Evolutionary conservation across 2,888 invertebrate genomes (phyloP), one percentile per base, ranked within the genome.

Genomic region (Quadriops clusia): DNA sequence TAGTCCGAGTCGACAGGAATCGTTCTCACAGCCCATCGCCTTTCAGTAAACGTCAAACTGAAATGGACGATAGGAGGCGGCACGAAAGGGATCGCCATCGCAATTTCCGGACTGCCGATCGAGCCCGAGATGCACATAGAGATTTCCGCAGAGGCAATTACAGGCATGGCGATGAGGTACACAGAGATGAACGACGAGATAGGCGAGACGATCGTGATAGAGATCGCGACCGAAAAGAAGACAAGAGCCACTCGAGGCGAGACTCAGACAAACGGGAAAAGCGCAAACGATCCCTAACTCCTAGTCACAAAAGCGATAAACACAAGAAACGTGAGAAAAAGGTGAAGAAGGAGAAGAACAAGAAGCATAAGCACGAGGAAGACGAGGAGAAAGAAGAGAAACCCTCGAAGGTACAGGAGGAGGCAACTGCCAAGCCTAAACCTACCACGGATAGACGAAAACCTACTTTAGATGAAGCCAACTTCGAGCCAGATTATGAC

Each of bases 401-500:
- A 8, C 13, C 13, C 8, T 25, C 26, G n/a, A 31, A 36, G 39
- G 53, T 51, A 28, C 59, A 50, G 46, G 37, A 55, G 49, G 20
- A 37, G 26, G 17, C 27, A 29, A 27, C 16, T 9, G 12, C 24
- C 3, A 46, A 42, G 22, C 35, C 42, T 5, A 44, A 37, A 33
- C 34, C 46, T 6, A 37, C 47, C 0, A 50, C 53, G 12, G 51
- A 52, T 37, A 45, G 74, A 39, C 75, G 79, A 43, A 76, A 78
- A 46, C 70, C 76, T 5, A 70, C 72, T 4, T 57, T 80, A 22
- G 79, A 81, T 44, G 82, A 82, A 57, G 71, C 78, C 0, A 75
- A 67, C 48, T 80, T 80, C 49, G 80, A 77, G 47, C 80, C 79
- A 0, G 80, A 81, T 51, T 80, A 81, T 53, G 80, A 80, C 41